Evolutionary conservation across 2,888 invertebrate genomes (phyloP).

Genomic region (Caenorhabditis sp.): DNA sequence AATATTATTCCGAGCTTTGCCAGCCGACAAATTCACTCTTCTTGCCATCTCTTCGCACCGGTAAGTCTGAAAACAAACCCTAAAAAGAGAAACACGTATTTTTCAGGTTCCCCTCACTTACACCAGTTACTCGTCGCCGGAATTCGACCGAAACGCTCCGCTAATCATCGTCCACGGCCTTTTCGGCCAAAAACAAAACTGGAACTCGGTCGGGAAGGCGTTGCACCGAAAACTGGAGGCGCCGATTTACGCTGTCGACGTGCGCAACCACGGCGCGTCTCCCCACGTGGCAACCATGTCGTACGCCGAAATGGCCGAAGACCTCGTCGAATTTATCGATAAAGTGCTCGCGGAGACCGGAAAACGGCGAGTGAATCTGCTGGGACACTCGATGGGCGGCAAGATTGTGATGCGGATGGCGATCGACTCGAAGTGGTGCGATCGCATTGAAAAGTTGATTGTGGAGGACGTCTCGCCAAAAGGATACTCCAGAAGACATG

Average conservation of each 20-base stretch:
- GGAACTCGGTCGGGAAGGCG: slow-evolving; percentile 87
- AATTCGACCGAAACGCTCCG: slow-evolving; percentile 80
- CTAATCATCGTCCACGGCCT: slow-evolving; percentile 90
- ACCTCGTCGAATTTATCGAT: slow-evolving; percentile 82
- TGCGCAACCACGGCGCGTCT: slow-evolving; percentile 95
- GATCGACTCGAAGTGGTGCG: slow-evolving; percentile 56
- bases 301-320: slow-evolving; percentile 86
- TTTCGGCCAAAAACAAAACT: slow-evolving; percentile 90
- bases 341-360: slow-evolving; percentile 52
- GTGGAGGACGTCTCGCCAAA: slow-evolving; percentile 73
- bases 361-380: slow-evolving; percentile 48
- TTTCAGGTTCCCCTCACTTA: slow-evolving; percentile 48
- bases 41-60: slow-evolving; percentile 19
- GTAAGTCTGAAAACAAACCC: slow-evolving; percentile 8
- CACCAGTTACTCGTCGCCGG: slow-evolving; percentile 26
- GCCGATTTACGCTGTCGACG: slow-evolving; percentile 87
- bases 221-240: slow-evolving; percentile 79
- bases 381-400: slow-evolving; percentile 78
- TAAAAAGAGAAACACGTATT: not conserved
- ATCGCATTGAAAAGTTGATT: slow-evolving; percentile 52
- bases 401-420: slow-evolving; percentile 72
- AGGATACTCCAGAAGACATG: slow-evolving; percentile 61
- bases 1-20: not conserved
- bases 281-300: slow-evolving; percentile 86
- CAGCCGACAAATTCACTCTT: slow-evolving; percentile 12